Percentiles rank a stretch among this genome's conserved stretches.
Conservation (phyloP, 1,140 invertebrate species). For the Hylyphantes graminicola region DNA sequence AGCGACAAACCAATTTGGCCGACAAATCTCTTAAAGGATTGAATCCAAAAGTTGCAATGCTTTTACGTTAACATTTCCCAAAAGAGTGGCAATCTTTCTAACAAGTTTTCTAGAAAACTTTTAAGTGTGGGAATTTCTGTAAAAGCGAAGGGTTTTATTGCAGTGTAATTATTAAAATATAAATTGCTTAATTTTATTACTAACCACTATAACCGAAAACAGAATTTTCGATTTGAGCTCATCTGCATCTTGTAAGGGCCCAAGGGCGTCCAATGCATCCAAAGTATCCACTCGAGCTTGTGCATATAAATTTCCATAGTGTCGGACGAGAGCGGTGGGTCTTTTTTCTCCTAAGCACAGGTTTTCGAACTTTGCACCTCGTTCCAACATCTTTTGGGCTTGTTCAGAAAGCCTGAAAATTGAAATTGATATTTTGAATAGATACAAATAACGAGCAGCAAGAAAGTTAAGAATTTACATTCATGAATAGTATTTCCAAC, state of each 20-base stretch:
- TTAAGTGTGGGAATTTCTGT: too few species aligned
- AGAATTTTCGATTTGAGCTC: conserved; percentile 93
- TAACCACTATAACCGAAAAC: conserved; percentile 93
- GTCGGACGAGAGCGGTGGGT: conserved; percentile 75
- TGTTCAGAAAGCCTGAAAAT: conserved; percentile 67
- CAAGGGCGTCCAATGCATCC: conserved; percentile 82
- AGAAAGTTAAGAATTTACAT: too few species aligned
- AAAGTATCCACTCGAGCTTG: conserved; percentile 85
- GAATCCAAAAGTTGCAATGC: too few species aligned
- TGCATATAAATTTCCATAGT: conserved; percentile 85
- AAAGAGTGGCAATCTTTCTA: too few species aligned
- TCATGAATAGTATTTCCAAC: too few species aligned
- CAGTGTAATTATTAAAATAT: neutral
- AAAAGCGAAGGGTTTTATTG: neutral
- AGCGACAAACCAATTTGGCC: too few species aligned
- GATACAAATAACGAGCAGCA: too few species aligned
- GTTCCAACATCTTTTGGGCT: conserved; percentile 66
- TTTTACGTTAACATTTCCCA: too few species aligned
- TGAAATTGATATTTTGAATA: neutral
- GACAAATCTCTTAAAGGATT: too few species aligned
- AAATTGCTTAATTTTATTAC: conserved; percentile 67
- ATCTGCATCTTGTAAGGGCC: conserved; percentile 80
- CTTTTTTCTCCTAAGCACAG: conserved; percentile 67
- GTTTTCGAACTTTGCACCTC: conserved; percentile 66
- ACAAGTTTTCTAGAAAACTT: too few species aligned